Percentiles rank a stretch among this genome's conserved stretches.
These are phyloP conservation scores for Rhopalosiphum maidis DNA, from an alignment of 1,140 invertebrate genomes.

Conservation along the genomic window DNA sequence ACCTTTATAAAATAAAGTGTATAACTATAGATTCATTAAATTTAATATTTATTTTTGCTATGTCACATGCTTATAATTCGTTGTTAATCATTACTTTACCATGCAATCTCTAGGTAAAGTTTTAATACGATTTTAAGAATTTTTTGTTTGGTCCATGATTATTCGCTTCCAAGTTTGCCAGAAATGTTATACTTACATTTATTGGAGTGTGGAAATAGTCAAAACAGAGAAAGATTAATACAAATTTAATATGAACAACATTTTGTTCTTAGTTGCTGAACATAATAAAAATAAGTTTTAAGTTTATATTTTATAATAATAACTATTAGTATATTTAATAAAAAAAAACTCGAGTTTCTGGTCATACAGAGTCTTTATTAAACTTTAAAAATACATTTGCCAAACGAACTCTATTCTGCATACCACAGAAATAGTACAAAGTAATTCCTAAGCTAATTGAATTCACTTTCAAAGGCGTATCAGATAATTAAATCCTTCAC, in stretches of 20 bases:
- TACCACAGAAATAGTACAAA: background rate
- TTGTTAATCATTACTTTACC: background rate
- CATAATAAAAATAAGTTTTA: background rate
- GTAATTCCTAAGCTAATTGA: slow-evolving; percentile 7
- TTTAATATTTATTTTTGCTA: background rate
- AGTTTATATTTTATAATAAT: background rate
- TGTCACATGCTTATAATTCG: background rate
- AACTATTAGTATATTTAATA: background rate
- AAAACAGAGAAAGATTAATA: background rate
- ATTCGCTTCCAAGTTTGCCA: background rate
- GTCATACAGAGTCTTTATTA: background rate
- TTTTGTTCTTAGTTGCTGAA: background rate
- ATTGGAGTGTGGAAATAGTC: background rate
- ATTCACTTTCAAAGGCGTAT: background rate
- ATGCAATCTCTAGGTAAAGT: background rate
- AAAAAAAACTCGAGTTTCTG: background rate
- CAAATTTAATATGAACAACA: background rate
- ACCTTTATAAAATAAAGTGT: too few species aligned
- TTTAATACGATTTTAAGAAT: slow-evolving; percentile 15
- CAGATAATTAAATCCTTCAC: background rate
- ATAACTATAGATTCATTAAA: background rate
- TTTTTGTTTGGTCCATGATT: background rate
- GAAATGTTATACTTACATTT: background rate
- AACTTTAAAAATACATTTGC: too few species aligned
- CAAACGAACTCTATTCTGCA: background rate